A percentile compares a stretch with the other conserved stretches of the same genome.
Evolutionary conservation across 2,797 vertebrate genomes (phyloP).

Genomic region (Aphelocoma californica): DNA sequence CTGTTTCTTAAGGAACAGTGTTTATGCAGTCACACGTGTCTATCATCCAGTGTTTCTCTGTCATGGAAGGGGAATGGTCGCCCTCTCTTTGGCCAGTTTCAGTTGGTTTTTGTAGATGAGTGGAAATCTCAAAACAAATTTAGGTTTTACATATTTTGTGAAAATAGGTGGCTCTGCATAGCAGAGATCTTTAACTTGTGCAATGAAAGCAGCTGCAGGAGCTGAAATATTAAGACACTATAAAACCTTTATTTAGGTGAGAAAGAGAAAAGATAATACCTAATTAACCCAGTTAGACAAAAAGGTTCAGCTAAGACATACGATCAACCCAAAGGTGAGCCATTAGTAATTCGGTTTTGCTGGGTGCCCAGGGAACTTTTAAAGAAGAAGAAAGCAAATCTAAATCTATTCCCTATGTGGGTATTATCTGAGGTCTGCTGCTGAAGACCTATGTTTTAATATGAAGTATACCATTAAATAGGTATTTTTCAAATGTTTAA

Average conservation of each 20-base stretch:
- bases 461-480: background rate
- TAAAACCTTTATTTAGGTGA: background rate
- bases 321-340: background rate
- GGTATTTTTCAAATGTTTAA: background rate
- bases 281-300: background rate
- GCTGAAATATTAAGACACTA: background rate
- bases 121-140: background rate
- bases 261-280: conserved; percentile 5
- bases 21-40: background rate
- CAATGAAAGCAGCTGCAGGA: background rate
- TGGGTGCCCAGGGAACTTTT: background rate
- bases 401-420: background rate
- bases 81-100: background rate
- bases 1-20: conserved; percentile 9
- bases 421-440: background rate
- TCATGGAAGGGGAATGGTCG: rapidly evolving
- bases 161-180: background rate
- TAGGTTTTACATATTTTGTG: background rate
- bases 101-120: background rate
- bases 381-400: background rate
- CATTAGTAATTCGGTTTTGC: background rate
- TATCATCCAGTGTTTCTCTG: background rate
- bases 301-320: background rate
- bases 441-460: background rate
- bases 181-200: background rate